Evolutionary conservation across 2,113 vertebrate species (phyloP).

Genomic region (Ramphastos sulfuratus): DNA sequence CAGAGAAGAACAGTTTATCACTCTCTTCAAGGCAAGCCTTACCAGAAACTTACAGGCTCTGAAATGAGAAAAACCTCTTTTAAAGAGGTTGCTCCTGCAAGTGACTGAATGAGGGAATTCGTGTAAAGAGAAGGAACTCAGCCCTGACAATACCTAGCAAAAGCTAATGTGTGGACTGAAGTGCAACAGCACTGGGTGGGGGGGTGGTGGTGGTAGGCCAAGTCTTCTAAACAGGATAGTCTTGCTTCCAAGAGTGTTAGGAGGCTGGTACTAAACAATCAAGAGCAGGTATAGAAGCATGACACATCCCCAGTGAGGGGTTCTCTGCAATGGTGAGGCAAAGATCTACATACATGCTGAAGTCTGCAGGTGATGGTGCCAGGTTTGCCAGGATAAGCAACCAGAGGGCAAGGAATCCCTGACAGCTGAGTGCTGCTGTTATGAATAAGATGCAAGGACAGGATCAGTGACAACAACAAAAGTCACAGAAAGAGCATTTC

Average conservation of each 20-base stretch:
- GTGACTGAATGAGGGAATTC: not conserved
- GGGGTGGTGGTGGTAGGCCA: fast-evolving
- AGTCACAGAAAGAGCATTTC: not conserved
- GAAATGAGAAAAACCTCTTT: not conserved
- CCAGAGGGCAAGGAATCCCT: not conserved
- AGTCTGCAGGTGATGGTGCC: not conserved
- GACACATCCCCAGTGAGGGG: too few species aligned
- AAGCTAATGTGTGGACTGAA: not conserved
- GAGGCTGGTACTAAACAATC: not conserved
- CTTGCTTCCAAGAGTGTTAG: not conserved
- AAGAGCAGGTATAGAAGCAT: not conserved
- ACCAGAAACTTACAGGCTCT: not conserved
- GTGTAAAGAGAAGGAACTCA: not conserved
- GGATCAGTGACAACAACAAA: not conserved
- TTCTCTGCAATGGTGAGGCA: not conserved
- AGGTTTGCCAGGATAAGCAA: not conserved
- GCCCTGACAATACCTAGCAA: not conserved
- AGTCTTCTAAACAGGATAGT: not conserved
- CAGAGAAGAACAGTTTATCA: not conserved
- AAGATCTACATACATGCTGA: not conserved
- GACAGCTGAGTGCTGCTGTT: fast-evolving
- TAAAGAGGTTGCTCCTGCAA: not conserved
- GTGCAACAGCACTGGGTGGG: fast-evolving
- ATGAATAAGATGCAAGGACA: not conserved
- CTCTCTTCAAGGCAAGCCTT: not conserved